phyloP scores from a whole-genome alignment of 1,140 invertebrate genomes.

The Centruroides sculpturatus region DNA sequence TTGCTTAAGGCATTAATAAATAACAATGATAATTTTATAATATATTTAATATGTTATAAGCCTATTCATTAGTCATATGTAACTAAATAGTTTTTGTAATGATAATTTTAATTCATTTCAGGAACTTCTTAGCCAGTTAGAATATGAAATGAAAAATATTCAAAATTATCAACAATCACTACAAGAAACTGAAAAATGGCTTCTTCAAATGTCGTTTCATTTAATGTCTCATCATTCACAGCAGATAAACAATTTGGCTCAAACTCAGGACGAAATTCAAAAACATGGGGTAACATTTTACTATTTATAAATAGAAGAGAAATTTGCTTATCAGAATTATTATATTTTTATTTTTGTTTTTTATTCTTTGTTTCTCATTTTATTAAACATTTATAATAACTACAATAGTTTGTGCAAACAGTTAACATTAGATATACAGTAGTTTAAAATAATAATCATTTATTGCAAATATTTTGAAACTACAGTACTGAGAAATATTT shows the following conservation, averaged over 20 bases:
- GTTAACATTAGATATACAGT: too few relatives aligned
- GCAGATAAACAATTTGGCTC: slow-evolving; percentile 71
- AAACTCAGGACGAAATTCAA: slow-evolving; percentile 75
- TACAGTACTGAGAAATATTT: too few relatives aligned
- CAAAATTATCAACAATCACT: slow-evolving; percentile 72
- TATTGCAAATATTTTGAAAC: too few relatives aligned
- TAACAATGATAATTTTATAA: not conserved
- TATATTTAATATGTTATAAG: not conserved
- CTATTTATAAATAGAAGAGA: not conserved
- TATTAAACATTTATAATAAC: too few relatives aligned
- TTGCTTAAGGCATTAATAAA: too few relatives aligned
- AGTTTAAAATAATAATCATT: too few relatives aligned
- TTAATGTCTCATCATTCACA: slow-evolving; percentile 91
- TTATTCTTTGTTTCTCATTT: too few relatives aligned
- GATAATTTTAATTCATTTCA: slow-evolving; percentile 5
- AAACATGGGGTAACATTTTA: slow-evolving; percentile 41
- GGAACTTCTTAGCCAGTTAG: slow-evolving; percentile 24
- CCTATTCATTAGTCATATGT: too few relatives aligned
- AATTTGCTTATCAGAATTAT: too few relatives aligned
- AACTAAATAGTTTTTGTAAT: not conserved
- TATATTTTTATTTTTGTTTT: too few relatives aligned
- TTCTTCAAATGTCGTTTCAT: slow-evolving; percentile 85
- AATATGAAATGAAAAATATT: slow-evolving; percentile 62
- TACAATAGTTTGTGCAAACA: too few relatives aligned
- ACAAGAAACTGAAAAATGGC: slow-evolving; percentile 90